Evolutionary conservation across 2,113 vertebrate species (phyloP), one percentile per base, ranked within the genome.

Genomic region (Malurus alboscapulatus): DNA sequence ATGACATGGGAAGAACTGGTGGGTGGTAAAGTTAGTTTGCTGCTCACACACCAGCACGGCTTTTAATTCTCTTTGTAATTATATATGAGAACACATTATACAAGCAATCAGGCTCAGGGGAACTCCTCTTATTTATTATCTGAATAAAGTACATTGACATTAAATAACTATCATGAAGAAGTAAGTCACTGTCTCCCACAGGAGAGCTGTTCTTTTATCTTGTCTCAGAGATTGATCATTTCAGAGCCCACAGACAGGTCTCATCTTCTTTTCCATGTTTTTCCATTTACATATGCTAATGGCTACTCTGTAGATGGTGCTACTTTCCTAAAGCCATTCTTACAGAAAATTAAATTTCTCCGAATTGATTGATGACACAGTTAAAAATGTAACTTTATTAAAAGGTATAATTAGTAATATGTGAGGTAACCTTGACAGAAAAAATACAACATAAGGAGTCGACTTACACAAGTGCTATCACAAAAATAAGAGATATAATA

Each of bases 251-350:
- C 81, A 94, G 87, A 94, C 91, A 94, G 69, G 48, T 92, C 83
- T 91, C 93, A 92, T 95, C 87, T 88, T 96, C 85, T 92, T 96
- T 94, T 84, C 84, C 84, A 53, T 91, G 89, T 94, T 95, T 93
- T 92, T 59, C 30, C 93, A 95, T 96, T 95, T 96, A 94, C 77
- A 87, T 95, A 90, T 92, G 93, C 58, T 93, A 95, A 95, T 95
- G 67, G 84, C 9, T 91, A 54, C 66, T 89, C 77, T 81, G 72
- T 91, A 86, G 74, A 93, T 75, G 48, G 74, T 81, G 75, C 69
- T n/a, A 36, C 57, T 76, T 86, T 94, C 81, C 76, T 94, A 91
- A 93, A 94, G 85, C 57, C 48, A 95, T 45, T 85, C 78, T 79
- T 84, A 92, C 51, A 93, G 91, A 95, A 95, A 95, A 96, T 96